A percentile compares a stretch with the other conserved stretches of the same genome.
Evolutionary conservation across 2,113 vertebrate genomes (phyloP).

Genomic region (Anser brachyrhynchus): DNA sequence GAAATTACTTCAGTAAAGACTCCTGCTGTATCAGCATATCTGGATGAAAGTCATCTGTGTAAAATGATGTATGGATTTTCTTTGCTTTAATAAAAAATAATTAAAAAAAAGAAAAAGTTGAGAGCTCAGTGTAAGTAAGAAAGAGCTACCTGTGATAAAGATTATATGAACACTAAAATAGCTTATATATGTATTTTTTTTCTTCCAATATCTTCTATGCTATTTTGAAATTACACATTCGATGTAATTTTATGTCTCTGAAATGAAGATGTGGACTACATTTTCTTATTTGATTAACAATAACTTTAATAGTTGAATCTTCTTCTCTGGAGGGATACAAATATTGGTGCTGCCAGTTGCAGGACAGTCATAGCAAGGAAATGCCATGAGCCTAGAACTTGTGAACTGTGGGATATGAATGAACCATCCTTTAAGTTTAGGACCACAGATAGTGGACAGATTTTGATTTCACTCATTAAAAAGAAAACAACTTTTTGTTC

Average conservation of each 20-base stretch:
- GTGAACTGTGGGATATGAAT: not conserved
- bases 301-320: not conserved
- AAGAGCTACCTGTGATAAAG: not conserved
- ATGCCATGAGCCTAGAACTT: not conserved
- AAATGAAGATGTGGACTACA: not conserved
- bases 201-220: not conserved
- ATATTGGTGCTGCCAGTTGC: not conserved
- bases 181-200: not conserved
- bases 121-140: not conserved
- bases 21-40: conserved; percentile 14
- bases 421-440: not conserved
- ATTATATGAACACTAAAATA: not conserved
- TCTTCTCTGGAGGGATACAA: not conserved
- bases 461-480: not conserved
- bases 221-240: not conserved
- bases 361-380: not conserved
- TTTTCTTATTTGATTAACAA: not conserved
- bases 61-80: not conserved
- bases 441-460: not conserved
- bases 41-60: conserved; percentile 20
- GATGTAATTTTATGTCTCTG: not conserved
- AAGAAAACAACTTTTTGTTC: not conserved
- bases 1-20: conserved; percentile 18
- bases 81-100: not conserved
- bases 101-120: not conserved